Base-by-base conservation (phyloP, 1,140 invertebrate genomes). In the Drosophila subpulchrella region DNA sequence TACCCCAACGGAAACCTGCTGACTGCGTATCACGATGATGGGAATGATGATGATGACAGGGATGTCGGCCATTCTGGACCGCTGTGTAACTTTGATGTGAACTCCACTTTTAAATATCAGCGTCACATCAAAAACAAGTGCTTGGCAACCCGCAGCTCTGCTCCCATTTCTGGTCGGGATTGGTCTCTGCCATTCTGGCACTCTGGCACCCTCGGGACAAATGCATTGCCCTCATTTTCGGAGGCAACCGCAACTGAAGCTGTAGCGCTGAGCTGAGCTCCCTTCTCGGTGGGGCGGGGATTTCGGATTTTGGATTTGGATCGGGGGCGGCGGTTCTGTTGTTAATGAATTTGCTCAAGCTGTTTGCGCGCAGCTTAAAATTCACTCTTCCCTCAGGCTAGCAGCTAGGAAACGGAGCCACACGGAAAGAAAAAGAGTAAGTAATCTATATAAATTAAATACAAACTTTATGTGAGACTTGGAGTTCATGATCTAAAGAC, bases 41-140 rank as follows among this genome's bases (percentile, higher is more conserved):
- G 20, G 47, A 30, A 39, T 36, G 42, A 51, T 27, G 53, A 6
- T 13, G 75, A 77, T 65, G 57, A 42, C 15, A 11, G 50, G 38
- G 42, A 79, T 62, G 62, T 56, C 56, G 60, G 73, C 42, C 46
- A 67, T 55, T 51, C 36, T 12, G 38, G 50, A 55, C 48, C 36
- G 63, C 34, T 77, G 75, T 77, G 74, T 70, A 77, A 77, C 75
- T 77, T 77, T 77, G 75, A 77, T 76, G 75, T 61, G 63, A 86
- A 79, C 79, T 88, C 63, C 62, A 77, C 83, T 86, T 86, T 86
- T 73, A 86, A 89, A 86, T 86, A 86, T 88, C 82, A 86, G 79
- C 83, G 80, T 86, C 75, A 82, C 79, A 83, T 83, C 83, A 88
- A 75, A 75, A 85, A 81, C 74, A 78, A 85, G 81, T 66, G 68